A percentile compares a stretch with the other conserved stretches of the same genome.
These are phyloP conservation scores for Venustaconcha ellipsiformis DNA, from an alignment of 1,140 invertebrate genomes.

Conservation along the genomic window DNA sequence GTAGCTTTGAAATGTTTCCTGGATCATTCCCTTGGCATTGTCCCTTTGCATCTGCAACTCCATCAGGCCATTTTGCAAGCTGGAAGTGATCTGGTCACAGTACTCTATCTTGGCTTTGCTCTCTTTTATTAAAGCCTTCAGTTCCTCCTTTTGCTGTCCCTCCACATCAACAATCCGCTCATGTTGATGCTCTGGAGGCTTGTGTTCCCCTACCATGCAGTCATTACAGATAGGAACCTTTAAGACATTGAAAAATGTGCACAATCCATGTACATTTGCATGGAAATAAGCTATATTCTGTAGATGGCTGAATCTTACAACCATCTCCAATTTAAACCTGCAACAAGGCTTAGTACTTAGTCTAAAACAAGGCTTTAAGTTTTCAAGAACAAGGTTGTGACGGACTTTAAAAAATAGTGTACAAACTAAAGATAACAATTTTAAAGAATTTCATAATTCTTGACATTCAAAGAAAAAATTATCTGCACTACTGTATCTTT, in stretches of 20 bases:
- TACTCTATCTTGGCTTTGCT: constrained; percentile 78
- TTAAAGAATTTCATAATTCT: too few relatives aligned
- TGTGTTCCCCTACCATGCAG: constrained; percentile 88
- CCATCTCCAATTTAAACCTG: too few relatives aligned
- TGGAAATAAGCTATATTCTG: too few relatives aligned
- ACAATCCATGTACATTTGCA: too few relatives aligned
- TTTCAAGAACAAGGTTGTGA: too few relatives aligned
- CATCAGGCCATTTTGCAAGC: constrained; percentile 82
- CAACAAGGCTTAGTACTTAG: too few relatives aligned
- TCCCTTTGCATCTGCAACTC: constrained; percentile 88
- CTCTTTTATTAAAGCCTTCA: constrained; percentile 79
- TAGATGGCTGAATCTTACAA: too few relatives aligned
- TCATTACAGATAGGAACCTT: constrained; percentile 90
- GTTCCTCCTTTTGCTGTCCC: constrained; percentile 79
- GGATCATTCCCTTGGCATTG: constrained; percentile 85
- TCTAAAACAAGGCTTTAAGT: too few relatives aligned
- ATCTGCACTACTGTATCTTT: too few relatives aligned
- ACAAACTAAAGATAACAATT: too few relatives aligned
- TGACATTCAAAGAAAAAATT: too few relatives aligned
- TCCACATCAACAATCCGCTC: constrained; percentile 73
- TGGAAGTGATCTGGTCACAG: constrained; percentile 80
- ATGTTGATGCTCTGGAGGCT: constrained; percentile 80
- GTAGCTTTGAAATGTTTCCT: constrained; percentile 84
- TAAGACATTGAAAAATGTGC: constrained; percentile 1
- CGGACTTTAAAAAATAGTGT: too few relatives aligned